phyloP scores from a whole-genome alignment of 1,140 invertebrate species.

The Adoxophyes honmai region DNA sequence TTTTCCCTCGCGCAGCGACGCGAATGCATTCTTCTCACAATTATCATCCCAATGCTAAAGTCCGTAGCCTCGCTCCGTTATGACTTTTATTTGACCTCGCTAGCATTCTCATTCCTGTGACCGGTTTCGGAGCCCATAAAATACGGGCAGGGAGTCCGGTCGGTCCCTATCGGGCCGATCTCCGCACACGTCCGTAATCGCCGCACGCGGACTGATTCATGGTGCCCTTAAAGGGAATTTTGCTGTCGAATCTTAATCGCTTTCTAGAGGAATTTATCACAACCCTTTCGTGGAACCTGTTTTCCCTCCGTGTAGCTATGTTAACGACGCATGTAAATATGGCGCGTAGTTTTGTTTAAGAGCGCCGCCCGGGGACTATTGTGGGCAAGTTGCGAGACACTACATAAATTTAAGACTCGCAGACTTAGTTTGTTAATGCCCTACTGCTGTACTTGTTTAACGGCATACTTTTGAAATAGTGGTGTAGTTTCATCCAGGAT shows the following conservation, averaged over 20 bases:
- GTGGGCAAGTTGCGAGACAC: too few species aligned
- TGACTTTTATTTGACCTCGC: conserved; percentile 61
- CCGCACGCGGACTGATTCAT: conserved; percentile 55
- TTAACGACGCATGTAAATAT: background rate
- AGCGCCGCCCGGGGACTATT: too few species aligned
- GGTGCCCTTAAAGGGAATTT: conserved; percentile 59
- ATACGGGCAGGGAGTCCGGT: conserved; percentile 37
- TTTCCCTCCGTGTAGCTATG: conserved; percentile 7
- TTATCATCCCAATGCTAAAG: conserved; percentile 28
- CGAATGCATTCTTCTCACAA: conserved; percentile 54
- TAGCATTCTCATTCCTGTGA: conserved; percentile 26
- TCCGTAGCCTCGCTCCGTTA: conserved; percentile 49
- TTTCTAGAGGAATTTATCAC: conserved; percentile 66
- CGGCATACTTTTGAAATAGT: too few species aligned
- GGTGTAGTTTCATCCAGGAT: too few species aligned
- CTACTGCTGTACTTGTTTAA: too few species aligned
- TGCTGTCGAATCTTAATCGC: conserved; percentile 56
- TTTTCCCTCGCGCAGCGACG: conserved; percentile 37
- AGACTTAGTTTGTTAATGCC: too few species aligned
- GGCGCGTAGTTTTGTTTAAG: too few species aligned
- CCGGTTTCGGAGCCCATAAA: conserved; percentile 38
- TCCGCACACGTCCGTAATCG: conserved; percentile 58
- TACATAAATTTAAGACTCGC: too few species aligned
- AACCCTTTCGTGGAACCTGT: conserved; percentile 47
- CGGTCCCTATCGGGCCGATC: conserved; percentile 53